phyloP scores from a whole-genome alignment of 2,888 invertebrate species.

The Acrobasis suavella region DNA sequence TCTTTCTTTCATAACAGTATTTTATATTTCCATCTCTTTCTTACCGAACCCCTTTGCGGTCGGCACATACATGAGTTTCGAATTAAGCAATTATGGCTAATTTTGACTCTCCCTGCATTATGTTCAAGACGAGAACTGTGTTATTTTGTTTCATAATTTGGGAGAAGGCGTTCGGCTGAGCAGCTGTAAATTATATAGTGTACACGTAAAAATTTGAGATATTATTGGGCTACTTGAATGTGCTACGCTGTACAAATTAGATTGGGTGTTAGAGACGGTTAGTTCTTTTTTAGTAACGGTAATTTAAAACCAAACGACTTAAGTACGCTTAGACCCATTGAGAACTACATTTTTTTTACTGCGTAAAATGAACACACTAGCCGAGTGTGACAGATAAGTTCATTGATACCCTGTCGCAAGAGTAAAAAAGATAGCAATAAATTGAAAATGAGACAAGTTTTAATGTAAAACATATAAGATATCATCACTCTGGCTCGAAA shows the following conservation, averaged over 20 bases:
- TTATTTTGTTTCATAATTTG: conserved; percentile 82
- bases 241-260: conserved; percentile 38
- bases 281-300: conserved; percentile 17
- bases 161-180: conserved; percentile 78
- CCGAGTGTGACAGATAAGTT: no score
- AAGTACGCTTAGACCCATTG: no score
- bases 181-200: conserved; percentile 78
- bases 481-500: no score
- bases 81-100: conserved; percentile 83
- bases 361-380: no score
- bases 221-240: conserved; percentile 48
- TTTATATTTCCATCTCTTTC: conserved; percentile 47
- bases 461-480: no score
- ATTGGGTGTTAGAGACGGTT: conserved; percentile 28
- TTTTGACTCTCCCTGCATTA: conserved; percentile 77
- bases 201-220: conserved; percentile 58
- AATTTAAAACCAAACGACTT: no score
- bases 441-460: no score
- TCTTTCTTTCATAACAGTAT: conserved; percentile 38
- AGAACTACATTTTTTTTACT: no score
- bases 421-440: no score
- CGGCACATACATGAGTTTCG: conserved; percentile 69
- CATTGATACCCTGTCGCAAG: no score
- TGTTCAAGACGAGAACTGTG: conserved; percentile 73
- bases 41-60: conserved; percentile 52